These are phyloP conservation scores for Pelochelys cantorii DNA, from an alignment of 2,797 vertebrate species.

Conservation along the genomic window DNA sequence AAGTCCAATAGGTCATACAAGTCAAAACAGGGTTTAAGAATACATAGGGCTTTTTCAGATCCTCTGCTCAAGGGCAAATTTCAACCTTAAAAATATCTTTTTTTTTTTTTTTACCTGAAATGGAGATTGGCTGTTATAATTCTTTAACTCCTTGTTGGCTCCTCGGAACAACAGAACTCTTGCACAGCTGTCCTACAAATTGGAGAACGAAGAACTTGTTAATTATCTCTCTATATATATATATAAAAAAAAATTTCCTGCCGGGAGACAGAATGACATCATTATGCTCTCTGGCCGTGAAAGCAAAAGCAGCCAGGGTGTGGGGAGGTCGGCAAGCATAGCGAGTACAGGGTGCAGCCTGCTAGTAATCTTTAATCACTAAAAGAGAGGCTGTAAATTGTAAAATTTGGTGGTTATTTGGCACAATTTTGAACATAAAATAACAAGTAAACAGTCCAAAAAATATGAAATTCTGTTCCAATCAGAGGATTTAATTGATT, in stretches of 20 bases:
- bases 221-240: background rate
- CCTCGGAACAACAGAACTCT: conserved; percentile 92
- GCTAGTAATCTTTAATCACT: background rate
- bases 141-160: conserved; percentile 93
- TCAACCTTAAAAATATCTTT: background rate
- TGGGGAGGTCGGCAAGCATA: too few relatives aligned
- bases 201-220: background rate
- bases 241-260: too few relatives aligned
- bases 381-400: background rate
- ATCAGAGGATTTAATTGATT: background rate
- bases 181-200: conserved; percentile 91
- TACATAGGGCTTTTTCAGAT: background rate
- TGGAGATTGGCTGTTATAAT: conserved; percentile 95
- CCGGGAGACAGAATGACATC: too few relatives aligned
- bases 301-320: too few relatives aligned
- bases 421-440: background rate
- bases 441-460: background rate
- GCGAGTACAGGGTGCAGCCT: too few relatives aligned
- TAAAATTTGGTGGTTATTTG: background rate
- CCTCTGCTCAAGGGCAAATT: background rate
- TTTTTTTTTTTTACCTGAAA: conserved; percentile 89
- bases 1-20: rapidly evolving
- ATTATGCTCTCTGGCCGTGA: too few relatives aligned
- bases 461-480: background rate
- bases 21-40: background rate